A percentile compares a stretch with the other conserved stretches of the same genome.
These are phyloP conservation scores for Oryzias celebensis DNA, from an alignment of 2,113 vertebrate species.

Conservation along the genomic window DNA sequence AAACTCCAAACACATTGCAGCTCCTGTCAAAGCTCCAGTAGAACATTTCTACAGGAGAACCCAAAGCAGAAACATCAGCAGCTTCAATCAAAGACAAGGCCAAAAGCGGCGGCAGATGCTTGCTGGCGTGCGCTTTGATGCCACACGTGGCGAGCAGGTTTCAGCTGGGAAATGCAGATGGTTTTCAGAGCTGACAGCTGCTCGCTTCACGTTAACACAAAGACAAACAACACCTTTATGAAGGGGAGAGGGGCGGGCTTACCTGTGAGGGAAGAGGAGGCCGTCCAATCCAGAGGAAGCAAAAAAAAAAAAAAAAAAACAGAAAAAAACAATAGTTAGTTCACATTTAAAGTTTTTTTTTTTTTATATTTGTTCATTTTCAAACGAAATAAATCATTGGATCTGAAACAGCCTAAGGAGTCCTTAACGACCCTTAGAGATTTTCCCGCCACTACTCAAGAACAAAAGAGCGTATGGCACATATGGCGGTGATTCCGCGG, in stretches of 20 bases:
- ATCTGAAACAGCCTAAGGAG: slow-evolving; percentile 26
- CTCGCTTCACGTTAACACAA: slow-evolving; percentile 15
- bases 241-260: slow-evolving; percentile 8
- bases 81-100: slow-evolving; percentile 26
- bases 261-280: slow-evolving; percentile 7
- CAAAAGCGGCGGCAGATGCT: too few relatives aligned
- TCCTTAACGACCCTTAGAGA: slow-evolving; percentile 57
- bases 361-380: too few relatives aligned
- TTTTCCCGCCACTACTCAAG: slow-evolving; percentile 64
- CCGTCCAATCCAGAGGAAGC: slow-evolving; percentile 15
- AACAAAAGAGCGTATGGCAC: slow-evolving; percentile 65
- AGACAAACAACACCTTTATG: background rate
- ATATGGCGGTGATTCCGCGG: slow-evolving; percentile 38
- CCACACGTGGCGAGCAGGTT: slow-evolving; percentile 5
- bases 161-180: slow-evolving; percentile 47
- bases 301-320: slow-evolving; percentile 44
- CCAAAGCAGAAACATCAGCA: slow-evolving; percentile 12
- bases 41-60: too few relatives aligned
- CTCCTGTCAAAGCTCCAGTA: too few relatives aligned
- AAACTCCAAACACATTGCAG: too few relatives aligned
- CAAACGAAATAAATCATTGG: background rate
- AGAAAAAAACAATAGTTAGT: background rate
- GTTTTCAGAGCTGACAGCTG: slow-evolving; percentile 8
- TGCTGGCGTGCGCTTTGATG: background rate
- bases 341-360: too few relatives aligned